Evolutionary conservation across 2,113 vertebrate species (phyloP), one percentile per base, ranked within the genome.

Genomic region (Pardalotus punctatus): DNA sequence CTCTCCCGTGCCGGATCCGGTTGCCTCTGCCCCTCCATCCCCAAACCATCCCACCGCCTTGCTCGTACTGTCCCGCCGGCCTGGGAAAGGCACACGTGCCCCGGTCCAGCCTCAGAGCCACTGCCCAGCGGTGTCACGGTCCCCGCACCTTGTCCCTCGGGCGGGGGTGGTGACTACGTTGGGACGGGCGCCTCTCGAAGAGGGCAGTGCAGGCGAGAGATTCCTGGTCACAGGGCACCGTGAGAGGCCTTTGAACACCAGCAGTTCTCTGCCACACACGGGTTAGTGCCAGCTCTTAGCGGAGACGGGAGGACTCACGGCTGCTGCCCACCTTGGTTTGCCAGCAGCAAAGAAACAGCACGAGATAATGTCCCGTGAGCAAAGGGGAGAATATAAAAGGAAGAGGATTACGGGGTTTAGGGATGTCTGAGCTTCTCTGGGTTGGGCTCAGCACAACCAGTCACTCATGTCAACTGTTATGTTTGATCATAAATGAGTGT

Each of bases 221-320:
- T 13, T 48, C 11, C 15, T 35, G 36, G 4, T 14, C 48, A 4
- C 47, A 43, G 19, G 42, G 72, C 54, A 0, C n/a, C 9, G 14
- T 0, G 56, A 21, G 43, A 18, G 19, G 8, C 60, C 70, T 62
- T 53, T 17, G 74, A 65, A 16, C 14, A 31, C 16, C 51, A 1
- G 17, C 3, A 2, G 11, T 2, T 5, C 77, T n/a, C 45, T 31
- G 64, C 40, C 40, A 0, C 1, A 2, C 6, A 1, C 3, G 8
- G 28, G 20, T 7, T 29, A 40, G 31, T 47, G 31, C 21, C 67
- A 12, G 43, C 69, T 24, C 38, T 33, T 56, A 2, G 4, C 14
- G 6, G 25, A 14, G 18, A 7, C 1, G 4, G 10, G 13, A 45
- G 43, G 25, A 21, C 27, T 45, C 5, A 5, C 7, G 16, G 62